Evolutionary conservation across 2,113 vertebrate genomes (phyloP).

Genomic region (Pavo muticus): DNA sequence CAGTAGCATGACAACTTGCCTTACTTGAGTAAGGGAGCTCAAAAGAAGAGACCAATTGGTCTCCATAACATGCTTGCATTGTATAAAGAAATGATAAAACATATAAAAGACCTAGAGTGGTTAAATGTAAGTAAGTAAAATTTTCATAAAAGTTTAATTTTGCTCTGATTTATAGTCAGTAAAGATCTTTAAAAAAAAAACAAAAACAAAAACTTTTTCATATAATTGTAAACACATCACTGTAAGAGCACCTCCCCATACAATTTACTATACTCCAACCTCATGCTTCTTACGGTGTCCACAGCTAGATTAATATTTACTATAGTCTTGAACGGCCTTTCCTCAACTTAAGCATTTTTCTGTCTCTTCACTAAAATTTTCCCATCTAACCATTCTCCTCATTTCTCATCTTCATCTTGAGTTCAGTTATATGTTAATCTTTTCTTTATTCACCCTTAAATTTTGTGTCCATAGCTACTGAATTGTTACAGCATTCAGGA

Average conservation of each 20-base stretch:
- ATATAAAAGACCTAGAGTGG: neutral
- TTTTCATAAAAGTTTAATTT: neutral
- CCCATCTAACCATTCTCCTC: neutral
- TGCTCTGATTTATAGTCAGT: neutral
- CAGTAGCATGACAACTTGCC: neutral
- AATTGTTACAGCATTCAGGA: neutral
- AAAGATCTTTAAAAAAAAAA: neutral
- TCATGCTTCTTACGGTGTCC: neutral
- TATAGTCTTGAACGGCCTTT: neutral
- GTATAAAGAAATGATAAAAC: neutral
- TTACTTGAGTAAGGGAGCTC: neutral
- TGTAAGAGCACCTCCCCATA: neutral
- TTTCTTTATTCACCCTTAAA: neutral
- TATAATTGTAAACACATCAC: neutral
- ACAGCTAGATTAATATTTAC: neutral
- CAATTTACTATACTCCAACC: accelerated
- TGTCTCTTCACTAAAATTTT: neutral
- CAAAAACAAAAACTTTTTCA: too few relatives aligned
- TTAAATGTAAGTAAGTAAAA: neutral
- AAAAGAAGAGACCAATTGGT: neutral
- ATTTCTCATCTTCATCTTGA: neutral
- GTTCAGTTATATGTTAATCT: neutral
- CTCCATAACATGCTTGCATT: neutral
- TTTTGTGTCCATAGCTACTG: neutral
- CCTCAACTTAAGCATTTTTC: neutral